Conservation (phyloP, 2,797 vertebrate genomes). For the Siniperca obscura region DNA sequence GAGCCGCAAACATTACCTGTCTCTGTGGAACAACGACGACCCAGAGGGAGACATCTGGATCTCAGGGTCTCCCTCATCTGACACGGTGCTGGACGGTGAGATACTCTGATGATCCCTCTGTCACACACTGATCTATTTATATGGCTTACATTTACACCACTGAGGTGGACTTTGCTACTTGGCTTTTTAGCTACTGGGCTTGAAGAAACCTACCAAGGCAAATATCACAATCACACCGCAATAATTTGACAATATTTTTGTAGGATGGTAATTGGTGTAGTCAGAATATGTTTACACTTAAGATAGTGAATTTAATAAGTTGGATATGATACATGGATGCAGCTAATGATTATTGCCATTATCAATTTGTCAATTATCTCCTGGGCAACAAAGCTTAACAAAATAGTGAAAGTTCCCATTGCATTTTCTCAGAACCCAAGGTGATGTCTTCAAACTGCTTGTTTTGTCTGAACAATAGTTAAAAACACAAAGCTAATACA, state of each 20-base stretch:
- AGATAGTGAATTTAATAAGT: background rate
- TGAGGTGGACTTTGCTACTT: background rate
- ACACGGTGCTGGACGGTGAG: constrained; percentile 87
- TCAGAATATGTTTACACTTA: background rate
- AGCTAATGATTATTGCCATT: background rate
- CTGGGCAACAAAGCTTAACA: background rate
- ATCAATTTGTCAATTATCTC: background rate
- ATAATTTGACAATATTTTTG: background rate
- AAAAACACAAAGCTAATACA: background rate
- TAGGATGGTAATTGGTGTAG: background rate
- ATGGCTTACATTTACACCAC: background rate
- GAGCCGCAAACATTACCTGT: constrained; percentile 87
- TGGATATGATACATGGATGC: background rate
- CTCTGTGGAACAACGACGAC: constrained; percentile 94
- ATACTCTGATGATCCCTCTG: background rate
- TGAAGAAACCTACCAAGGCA: background rate
- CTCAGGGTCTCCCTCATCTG: constrained; percentile 51
- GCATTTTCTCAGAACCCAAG: background rate
- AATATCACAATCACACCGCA: background rate
- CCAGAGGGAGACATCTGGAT: constrained; percentile 89
- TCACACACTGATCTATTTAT: background rate
- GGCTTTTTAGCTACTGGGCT: background rate
- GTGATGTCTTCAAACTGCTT: background rate
- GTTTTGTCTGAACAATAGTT: background rate
- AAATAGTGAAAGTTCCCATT: background rate